A percentile compares a stretch with the other conserved stretches of the same genome.
Conservation (phyloP, 2,113 vertebrate species). For the Gambusia affinis region DNA sequence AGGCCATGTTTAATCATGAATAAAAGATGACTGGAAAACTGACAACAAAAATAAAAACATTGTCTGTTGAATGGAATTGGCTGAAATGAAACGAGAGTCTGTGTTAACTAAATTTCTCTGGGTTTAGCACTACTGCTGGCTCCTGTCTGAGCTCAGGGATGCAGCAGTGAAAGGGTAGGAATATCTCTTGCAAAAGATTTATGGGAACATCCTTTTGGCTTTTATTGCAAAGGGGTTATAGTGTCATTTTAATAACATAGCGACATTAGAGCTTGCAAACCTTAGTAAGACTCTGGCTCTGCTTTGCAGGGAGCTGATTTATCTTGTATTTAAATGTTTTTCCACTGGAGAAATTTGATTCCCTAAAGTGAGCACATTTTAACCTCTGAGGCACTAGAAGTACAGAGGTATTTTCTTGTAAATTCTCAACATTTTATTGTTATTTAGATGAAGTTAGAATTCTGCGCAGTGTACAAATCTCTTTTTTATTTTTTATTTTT, state of each 20-base stretch:
- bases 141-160: conserved; percentile 38
- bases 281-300: conserved; percentile 39
- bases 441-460: not conserved
- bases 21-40: conserved; percentile 14
- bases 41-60: conserved; percentile 22
- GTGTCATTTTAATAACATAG: conserved; percentile 71
- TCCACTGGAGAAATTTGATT: not conserved
- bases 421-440: not conserved
- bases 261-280: conserved; percentile 62
- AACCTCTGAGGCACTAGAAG: not conserved
- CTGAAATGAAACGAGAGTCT: conserved; percentile 40
- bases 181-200: conserved; percentile 57
- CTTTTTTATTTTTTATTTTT: not conserved
- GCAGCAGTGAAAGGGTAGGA: conserved; percentile 36
- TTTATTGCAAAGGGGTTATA: conserved; percentile 70
- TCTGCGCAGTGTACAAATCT: not conserved
- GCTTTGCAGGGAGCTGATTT: conserved; percentile 37
- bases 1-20: conserved; percentile 30
- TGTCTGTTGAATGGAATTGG: not conserved
- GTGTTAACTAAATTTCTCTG: conserved; percentile 32
- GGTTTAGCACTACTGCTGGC: conserved; percentile 25
- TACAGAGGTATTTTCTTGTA: not conserved
- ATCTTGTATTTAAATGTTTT: conserved; percentile 13
- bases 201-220: conserved; percentile 48
- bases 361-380: not conserved